A percentile compares a stretch with the other conserved stretches of the same genome.
These are phyloP conservation scores for Physeter macrocephalus DNA, from an alignment of 2,113 vertebrate species.

Conservation along the genomic window DNA sequence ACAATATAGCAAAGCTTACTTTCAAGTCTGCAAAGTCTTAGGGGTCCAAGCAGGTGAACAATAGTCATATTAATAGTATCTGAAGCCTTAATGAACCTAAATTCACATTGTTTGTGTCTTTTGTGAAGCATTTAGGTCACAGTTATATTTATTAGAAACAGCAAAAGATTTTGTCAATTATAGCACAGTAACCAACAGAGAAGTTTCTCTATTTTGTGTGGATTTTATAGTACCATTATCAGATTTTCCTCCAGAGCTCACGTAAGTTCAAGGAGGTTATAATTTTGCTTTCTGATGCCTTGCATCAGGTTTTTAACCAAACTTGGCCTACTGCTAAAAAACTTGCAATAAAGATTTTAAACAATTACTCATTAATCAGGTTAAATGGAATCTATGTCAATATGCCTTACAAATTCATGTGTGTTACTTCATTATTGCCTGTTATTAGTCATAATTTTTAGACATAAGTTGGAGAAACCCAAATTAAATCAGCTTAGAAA, in stretches of 20 bases:
- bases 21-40: background rate
- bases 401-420: background rate
- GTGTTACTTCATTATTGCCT: background rate
- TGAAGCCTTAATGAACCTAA: background rate
- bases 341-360: background rate
- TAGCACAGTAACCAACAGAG: background rate
- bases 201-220: background rate
- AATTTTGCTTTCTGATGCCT: background rate
- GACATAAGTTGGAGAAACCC: background rate
- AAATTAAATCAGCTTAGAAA: background rate
- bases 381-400: background rate
- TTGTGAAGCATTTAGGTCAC: constrained; percentile 3
- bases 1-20: background rate
- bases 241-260: background rate
- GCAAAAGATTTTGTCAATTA: background rate
- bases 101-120: background rate
- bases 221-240: background rate
- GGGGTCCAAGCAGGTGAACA: background rate
- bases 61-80: background rate
- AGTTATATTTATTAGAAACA: background rate
- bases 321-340: background rate
- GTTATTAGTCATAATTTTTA: background rate
- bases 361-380: background rate
- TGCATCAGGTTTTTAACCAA: background rate
- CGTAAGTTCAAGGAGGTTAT: background rate